phyloP scores from a whole-genome alignment of 2,888 invertebrate species.

The Coecobrya sp. region DNA sequence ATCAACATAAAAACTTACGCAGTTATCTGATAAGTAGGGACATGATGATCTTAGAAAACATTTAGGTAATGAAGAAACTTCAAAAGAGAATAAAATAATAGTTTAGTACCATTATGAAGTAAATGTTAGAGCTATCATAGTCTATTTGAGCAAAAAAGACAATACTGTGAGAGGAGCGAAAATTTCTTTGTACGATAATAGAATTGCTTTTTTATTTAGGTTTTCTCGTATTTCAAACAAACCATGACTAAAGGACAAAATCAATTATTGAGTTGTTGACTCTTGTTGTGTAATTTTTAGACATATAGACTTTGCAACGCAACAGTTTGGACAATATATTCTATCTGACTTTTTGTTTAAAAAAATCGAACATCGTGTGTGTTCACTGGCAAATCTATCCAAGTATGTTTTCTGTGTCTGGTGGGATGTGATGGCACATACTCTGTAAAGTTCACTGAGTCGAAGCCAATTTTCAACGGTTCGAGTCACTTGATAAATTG shows the following conservation, averaged over 20 bases:
- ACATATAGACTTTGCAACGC: not conserved
- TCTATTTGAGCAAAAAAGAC: not conserved
- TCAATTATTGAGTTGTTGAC: not conserved
- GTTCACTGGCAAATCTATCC: not conserved
- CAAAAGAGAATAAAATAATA: too few species aligned
- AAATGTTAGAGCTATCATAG: too few species aligned
- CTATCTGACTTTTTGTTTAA: not conserved
- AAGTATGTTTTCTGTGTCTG: not conserved
- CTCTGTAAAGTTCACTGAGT: slow-evolving; percentile 21
- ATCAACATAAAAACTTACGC: too few species aligned
- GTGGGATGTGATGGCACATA: not conserved
- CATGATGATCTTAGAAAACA: too few species aligned
- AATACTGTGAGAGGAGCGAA: not conserved
- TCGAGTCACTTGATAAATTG: slow-evolving; percentile 44
- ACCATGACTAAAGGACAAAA: not conserved
- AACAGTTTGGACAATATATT: not conserved
- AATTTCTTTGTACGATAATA: not conserved
- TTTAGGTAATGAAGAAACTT: too few species aligned
- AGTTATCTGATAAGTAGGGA: too few species aligned
- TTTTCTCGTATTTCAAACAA: not conserved
- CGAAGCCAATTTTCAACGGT: slow-evolving; percentile 43
- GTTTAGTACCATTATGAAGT: too few species aligned
- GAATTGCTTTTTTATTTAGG: not conserved
- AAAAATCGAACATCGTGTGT: not conserved
- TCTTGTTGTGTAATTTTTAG: not conserved